phyloP scores from a whole-genome alignment of 2,113 vertebrate genomes.

The Phocoena sinus region DNA sequence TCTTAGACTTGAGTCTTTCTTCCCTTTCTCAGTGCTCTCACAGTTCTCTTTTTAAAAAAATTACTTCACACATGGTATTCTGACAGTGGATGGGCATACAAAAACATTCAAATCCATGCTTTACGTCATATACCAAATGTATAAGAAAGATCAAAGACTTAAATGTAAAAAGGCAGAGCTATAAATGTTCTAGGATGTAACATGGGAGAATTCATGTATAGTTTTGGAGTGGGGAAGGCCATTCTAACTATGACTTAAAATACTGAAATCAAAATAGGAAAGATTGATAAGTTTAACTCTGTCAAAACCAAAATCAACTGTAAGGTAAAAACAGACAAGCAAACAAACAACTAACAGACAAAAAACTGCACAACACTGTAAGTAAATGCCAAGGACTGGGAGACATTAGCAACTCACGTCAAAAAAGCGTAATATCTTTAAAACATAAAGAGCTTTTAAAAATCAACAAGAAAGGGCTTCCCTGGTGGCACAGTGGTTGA shows the following conservation, averaged over 20 bases:
- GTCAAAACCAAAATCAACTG: background rate
- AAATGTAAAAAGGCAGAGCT: background rate
- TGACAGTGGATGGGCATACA: background rate
- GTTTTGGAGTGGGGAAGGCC: background rate
- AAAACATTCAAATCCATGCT: background rate
- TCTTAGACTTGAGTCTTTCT: background rate
- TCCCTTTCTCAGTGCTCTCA: background rate
- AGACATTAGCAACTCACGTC: background rate
- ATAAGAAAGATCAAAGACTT: background rate
- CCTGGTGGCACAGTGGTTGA: too few relatives aligned
- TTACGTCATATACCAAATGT: background rate
- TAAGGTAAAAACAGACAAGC: background rate
- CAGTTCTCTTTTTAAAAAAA: background rate
- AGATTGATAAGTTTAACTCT: background rate
- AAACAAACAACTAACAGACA: background rate
- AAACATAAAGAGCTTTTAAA: background rate
- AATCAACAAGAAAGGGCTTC: conserved; percentile 4
- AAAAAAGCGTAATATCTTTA: background rate
- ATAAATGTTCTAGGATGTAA: background rate
- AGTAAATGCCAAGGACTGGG: background rate
- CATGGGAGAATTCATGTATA: background rate
- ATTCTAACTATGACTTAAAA: background rate
- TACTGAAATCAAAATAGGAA: background rate
- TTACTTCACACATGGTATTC: background rate
- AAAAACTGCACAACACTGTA: background rate